Conservation (phyloP, 2,113 vertebrate species). For the Ptilorrhoa leucosticta region DNA sequence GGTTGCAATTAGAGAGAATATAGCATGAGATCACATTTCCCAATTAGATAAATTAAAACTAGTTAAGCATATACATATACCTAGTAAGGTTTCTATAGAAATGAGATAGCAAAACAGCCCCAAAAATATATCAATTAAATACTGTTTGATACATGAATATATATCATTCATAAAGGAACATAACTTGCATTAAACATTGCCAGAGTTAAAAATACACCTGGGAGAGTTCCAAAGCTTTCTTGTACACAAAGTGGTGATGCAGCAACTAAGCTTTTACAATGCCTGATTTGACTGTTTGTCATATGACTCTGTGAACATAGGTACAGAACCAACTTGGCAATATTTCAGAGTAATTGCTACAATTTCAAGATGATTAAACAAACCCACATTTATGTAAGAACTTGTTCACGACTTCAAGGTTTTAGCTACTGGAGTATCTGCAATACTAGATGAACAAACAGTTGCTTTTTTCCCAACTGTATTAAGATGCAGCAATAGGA, state of each 20-base stretch:
- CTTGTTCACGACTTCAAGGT: background rate
- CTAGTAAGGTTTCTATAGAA: background rate
- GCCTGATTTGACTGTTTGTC: background rate
- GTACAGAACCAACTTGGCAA: background rate
- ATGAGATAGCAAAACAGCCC: background rate
- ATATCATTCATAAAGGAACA: background rate
- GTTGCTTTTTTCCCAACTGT: background rate
- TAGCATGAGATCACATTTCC: background rate
- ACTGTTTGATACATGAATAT: background rate
- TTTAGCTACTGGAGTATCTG: background rate
- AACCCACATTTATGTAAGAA: background rate
- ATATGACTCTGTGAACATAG: fast-evolving
- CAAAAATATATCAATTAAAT: background rate
- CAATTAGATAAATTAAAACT: slow-evolving; percentile 42
- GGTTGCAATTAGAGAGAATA: slow-evolving; percentile 14
- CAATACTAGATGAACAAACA: background rate
- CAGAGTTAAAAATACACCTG: background rate
- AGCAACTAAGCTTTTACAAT: background rate
- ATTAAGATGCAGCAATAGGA: background rate
- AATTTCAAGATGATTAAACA: background rate
- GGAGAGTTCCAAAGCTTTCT: background rate
- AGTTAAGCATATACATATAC: background rate
- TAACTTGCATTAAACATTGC: background rate
- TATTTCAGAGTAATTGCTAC: background rate
- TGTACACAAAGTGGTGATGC: background rate